Evolutionary conservation across 2,113 vertebrate species (phyloP), one percentile per base, ranked within the genome.

Genomic region (Poeciliopsis occidentalis): DNA sequence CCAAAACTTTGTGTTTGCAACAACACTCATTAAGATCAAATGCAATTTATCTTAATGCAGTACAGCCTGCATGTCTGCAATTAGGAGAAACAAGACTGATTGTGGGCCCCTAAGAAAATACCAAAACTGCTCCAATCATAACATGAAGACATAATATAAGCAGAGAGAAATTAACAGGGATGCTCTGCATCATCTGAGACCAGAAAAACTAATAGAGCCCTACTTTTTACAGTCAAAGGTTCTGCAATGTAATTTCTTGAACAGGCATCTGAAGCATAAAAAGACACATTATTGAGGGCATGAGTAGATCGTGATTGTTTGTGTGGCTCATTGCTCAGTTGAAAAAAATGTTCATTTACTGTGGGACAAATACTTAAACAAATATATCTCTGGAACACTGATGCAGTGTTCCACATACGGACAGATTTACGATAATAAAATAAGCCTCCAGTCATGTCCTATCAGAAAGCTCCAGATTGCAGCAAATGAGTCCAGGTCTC

Each of bases 401-500:
- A 76, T 72, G 84, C 32, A 71, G 89, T 88, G 90, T 89, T 91
- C 91, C 87, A 89, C 88, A 81, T 75, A 65, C 92, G 86, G 86
- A 89, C 82, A 85, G 93, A 94, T 92, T 92, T 92, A 94, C 90
- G 90, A 88, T 94, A 93, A 93, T 94, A 91, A 94, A 94, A 94
- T 91, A 93, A 91, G 91, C 91, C 90, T 85, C 89, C 82, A 92
- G 93, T 91, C 83, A 88, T 89, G 91, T 91, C 91, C 84, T 94
- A 94, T 94, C 92, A 92, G 89, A 87, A 89, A 79, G 89, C 91
- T 86, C 89, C 93, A 94, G 91, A 93, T 93, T 88, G 87, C 84
- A 85, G 78, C 84, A 90, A 91, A 92, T 87, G 86, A 91, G 90
- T 79, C 88, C 91, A 85, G 70, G 73, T 91, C 72, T 82, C 88